Base-by-base conservation (phyloP, 92 coral and sea anemone genomes). In the Actinostola sp. region DNA sequence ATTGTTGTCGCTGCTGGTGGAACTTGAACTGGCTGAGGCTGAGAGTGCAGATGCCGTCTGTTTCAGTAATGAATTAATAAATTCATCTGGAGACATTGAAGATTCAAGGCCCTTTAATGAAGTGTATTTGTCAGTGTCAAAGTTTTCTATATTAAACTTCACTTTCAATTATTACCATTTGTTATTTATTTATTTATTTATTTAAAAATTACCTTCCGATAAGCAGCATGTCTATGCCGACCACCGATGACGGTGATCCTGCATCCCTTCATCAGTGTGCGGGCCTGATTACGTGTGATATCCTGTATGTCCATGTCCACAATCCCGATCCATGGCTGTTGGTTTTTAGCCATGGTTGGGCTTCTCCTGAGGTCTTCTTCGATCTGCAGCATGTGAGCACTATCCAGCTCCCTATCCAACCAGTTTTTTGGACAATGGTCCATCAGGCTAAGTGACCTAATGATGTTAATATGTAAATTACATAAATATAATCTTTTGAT, bases 301-400 rank as follows among this genome's bases (percentile, higher is more conserved):
- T 60, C 59, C 33, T 64, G 56, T 41, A 33, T 76, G 11, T 59
- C 73, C 7, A 44, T 14, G 16, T 76, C 73, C 26, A 20, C 61
- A 33, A 48, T 76, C 32, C 81, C 64, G 30, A 76, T 3, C 81
- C 81, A 76, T 30, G 72, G 64, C 39, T 76, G 81, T 24, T 59
- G 61, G 33, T 14, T 64, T 36, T 63, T 59, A 39, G 69, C 69
- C 44, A 55, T 29, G 17, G 63, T 63, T 11, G 81, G 74, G 36
- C 20, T 46, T 9, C 23, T 31, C 17, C 39, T 44, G 16, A 63
- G 72, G 14, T 45, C 30, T 14, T 45, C 26, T 41, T 24, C 75
- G 27, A 76, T 45, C 9, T 65, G 33, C 12, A 44, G 63, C 2
- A 76, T 74, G 7, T 64, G 75, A 13, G 45, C 35, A 15, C 50